Conservation (phyloP, 37 sponge, comb jelly and placozoan species). For the Halisarca cf. caerulea region DNA sequence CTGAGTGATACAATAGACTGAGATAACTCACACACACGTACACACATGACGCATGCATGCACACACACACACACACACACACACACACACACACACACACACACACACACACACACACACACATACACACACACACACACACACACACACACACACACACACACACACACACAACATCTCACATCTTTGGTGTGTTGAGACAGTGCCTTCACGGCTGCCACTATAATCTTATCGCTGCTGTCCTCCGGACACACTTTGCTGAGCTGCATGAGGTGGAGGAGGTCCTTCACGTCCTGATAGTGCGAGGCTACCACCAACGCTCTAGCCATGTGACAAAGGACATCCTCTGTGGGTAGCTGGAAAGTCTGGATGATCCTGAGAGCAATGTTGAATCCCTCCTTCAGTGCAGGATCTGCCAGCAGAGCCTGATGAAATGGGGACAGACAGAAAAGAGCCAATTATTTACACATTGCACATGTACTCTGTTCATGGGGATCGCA, state of each 20-base stretch:
- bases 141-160: not conserved
- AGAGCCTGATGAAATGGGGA: not conserved
- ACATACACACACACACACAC: too few species aligned
- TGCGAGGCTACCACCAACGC: conserved; percentile 34
- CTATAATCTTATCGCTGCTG: conserved; percentile 69
- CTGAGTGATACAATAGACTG: not conserved
- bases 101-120: too few species aligned
- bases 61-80: too few species aligned
- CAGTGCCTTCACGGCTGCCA: conserved; percentile 75
- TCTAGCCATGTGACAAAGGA: conserved; percentile 43
- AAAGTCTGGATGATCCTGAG: conserved; percentile 35
- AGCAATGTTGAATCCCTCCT: conserved; percentile 11
- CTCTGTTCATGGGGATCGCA: too few species aligned
- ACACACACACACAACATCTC: not conserved
- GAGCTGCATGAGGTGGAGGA: conserved; percentile 50
- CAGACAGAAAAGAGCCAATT: too few species aligned
- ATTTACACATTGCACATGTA: too few species aligned
- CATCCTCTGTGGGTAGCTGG: conserved; percentile 29
- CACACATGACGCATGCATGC: too few species aligned
- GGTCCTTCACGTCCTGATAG: conserved; percentile 45
- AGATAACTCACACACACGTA: not conserved
- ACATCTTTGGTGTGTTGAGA: conserved; percentile 78
- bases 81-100: not conserved
- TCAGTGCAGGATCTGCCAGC: conserved; percentile 17
- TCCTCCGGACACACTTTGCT: not conserved